Evolutionary conservation across 2,797 vertebrate species (phyloP), one percentile per base, ranked within the genome.

Genomic region (Echeneis naucrates): DNA sequence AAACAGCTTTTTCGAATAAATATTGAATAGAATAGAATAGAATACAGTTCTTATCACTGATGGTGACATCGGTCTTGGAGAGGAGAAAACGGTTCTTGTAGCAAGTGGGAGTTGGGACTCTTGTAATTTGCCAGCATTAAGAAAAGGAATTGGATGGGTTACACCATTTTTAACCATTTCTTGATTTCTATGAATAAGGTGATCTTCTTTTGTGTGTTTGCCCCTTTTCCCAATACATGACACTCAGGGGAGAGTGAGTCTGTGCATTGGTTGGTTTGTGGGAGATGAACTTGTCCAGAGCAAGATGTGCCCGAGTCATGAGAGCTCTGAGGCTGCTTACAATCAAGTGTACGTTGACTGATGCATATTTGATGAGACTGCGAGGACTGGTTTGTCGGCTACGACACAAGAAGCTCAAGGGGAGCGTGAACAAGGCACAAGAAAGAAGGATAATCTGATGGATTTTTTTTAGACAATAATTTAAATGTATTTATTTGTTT

Each of bases 361-460:
- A 91, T 93, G 80, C 82, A 91, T 92, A 88, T 92, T 92, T 92
- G 76, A 93, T 89, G 74, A 86, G 82, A 82, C 77, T 38, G 17
- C 56, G 78, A 84, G 77, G 78, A 70, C 78, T 79, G 74, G 69
- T 80, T 86, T 86, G 87, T 86, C 81, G 84, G 81, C 81, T 88
- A 84, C 78, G 81, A 77, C 40, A 50, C 78, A 53, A 61, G 68
- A 52, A 72, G 67, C 84, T 68, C 13, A 6, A 24, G 63, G 75
- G 72, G 19, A 63, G 19, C 42, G 56, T 50, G 56, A 55, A 17
- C 17, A 26, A 47, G 37, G 12, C 50, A 24, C 27, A 14, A 24
- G 48, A 50, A 21, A n/a, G 24, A 38, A 16, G 24, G 23, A 23
- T 17, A 60, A 27, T 24, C 30, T 40, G 12, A 59, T n/a, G 54